Base-by-base conservation (phyloP, 2,113 vertebrate species). In the Sinocyclocheilus anshuiensis region DNA sequence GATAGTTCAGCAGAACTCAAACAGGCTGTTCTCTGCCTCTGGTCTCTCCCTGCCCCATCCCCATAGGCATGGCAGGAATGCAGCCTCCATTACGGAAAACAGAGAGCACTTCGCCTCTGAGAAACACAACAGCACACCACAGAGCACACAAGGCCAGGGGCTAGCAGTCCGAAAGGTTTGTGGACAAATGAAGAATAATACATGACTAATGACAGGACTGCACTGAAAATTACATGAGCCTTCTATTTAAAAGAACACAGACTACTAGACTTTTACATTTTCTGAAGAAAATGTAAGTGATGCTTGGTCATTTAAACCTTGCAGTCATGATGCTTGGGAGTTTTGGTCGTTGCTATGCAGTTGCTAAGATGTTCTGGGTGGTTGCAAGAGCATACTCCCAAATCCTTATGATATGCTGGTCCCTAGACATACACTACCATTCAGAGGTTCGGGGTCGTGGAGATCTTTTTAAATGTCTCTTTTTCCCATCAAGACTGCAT, bases 31-130 rank as follows among this genome's bases (percentile, higher is more conserved):
- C 77, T 78, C 4, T 57, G 77, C 9, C 18, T 78, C 50, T 55
- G 76, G 29, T 12, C 77, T 78, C 55, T 57, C 53, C 55, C 20
- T 39, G 77, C 3, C 33, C 20, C 15, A 75, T 77, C 50, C 57
- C 50, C 69, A 74, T 13, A 72, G 71, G 85, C 50, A 63, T 69
- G 82, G 55, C 20, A 61, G 61, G 81, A 89, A 84, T 87, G 77
- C 82, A 36, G 79, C 45, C 57, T 72, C 36, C 71, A 50, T 78
- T 78, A 61, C 12, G 39, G 57, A 80, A 55, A 59, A 50, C 45
- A 80, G 48, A 63, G 65, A 42, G 29, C 18, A 77, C 67, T 74
- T 81, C 67, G 65, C 48, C 67, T 80, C 48, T 39, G 36, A 53
- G 65, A 39, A 36, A 87, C 39, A 50, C 6, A 79, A 67, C 84